Evolutionary conservation across 2,888 invertebrate genomes (phyloP), one percentile per base, ranked within the genome.

Genomic region (Epistrophe grossulariae): DNA sequence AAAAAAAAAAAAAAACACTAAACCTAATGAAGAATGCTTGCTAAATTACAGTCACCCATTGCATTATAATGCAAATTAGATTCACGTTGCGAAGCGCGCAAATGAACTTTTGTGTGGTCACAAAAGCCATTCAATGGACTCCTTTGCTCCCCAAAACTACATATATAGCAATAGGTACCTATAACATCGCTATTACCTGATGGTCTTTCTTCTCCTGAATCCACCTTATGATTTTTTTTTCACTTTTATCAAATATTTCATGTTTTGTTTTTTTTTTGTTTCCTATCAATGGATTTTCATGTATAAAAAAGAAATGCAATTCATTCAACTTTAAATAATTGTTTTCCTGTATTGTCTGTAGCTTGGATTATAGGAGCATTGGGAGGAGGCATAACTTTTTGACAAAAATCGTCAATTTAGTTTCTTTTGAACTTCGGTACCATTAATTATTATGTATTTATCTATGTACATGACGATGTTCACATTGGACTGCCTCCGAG

Each of bases 41-140:
- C 57, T 74, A 62, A 74, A 73, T 70, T 78, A 66, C 73, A 81
- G 52, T 77, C 84, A 77, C 68, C 79, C 62, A 78, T 50, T 80
- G 72, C 45, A 84, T 81, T 81, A 74, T 74, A 77, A 81, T 85
- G 81, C 81, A 81, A 81, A 85, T 85, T 78, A 85, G 73, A 62
- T 81, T 43, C 60, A 80, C 76, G 50, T 81, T 81, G 81, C 24
- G 45, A 73, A 62, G 50, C 68, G 50, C 68, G 55, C 60, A 85
- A 85, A 81, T 73, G 52, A 81, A 84, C 84, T 81, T 85, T 85
- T 78, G 68, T 70, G 62, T 50, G 59, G 66, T 43, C 77, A 74
- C 81, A 68, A 77, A 68, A 78, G 70, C 59, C 31, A 72, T 60
- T 84, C 68, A 52, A 57, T 55, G 43, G 17, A 43, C 71, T 45